Conservation (phyloP, 1,140 invertebrate genomes). For the Lycorma delicatula region DNA sequence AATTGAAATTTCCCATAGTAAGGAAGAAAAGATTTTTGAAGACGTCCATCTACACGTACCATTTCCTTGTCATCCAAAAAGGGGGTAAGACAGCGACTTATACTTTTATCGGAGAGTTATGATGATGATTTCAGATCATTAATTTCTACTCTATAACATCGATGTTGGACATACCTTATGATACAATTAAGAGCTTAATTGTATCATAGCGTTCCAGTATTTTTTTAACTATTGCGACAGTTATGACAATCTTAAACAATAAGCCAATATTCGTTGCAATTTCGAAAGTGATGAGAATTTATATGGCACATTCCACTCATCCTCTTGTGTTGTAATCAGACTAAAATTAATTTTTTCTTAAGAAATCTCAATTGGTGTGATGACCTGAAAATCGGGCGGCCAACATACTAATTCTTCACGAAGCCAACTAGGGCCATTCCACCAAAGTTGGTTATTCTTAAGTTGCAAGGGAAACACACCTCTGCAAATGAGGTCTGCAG, state of each 20-base stretch:
- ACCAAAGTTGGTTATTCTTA: constrained; percentile 16
- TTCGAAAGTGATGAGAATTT: neutral
- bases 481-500: constrained; percentile 29
- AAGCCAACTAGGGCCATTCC: constrained; percentile 11
- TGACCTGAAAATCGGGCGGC: neutral
- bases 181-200: neutral
- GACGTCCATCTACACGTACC: neutral
- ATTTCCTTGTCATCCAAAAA: neutral
- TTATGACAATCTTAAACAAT: neutral
- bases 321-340: neutral
- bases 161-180: neutral
- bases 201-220: neutral
- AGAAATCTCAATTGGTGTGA: neutral
- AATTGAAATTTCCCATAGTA: neutral
- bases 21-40: neutral
- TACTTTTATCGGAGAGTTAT: neutral
- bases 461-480: constrained; percentile 16
- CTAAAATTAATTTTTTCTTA: neutral
- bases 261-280: neutral
- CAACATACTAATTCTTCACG: neutral
- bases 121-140: neutral
- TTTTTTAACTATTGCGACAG: neutral
- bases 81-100: neutral
- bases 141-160: neutral
- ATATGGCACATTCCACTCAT: neutral